Evolutionary conservation across 2,113 vertebrate genomes (phyloP), one percentile per base, ranked within the genome.

Genomic region (Australoheros scitulus): DNA sequence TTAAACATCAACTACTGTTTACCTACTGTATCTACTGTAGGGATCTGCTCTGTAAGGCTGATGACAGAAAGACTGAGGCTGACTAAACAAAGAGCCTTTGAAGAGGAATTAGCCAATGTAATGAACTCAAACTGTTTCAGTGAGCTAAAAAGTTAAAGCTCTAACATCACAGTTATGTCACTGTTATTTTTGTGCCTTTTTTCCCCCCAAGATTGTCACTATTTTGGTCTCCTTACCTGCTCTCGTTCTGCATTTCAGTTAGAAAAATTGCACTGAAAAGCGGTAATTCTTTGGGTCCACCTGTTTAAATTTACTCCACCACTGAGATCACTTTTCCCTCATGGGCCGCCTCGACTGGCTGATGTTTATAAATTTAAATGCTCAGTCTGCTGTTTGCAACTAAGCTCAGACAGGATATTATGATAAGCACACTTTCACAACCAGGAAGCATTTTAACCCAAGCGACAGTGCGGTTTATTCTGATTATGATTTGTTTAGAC

Each of bases 381-480:
- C 83, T 61, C 81, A 85, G 82, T 84, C 82, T 77, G 50, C 68
- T 85, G 52, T 88, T 89, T 90, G 80, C 1, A 17, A 79, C 56
- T 59, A 80, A 83, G 61, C 72, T 59, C 80, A 83, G 86, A 88
- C 91, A 84, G 92, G 93, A 91, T 91, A 83, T 92, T 91, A 88
- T 86, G 85, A 92, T 76, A 85, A 65, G 60, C 83, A 72, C 76
- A 77, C 68, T 91, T 84, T 93, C 10, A 63, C 82, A 92, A 93
- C 92, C 92, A 92, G 94, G 92, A 93, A 92, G 74, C 81, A 79
- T 91, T 93, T 87, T 92, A 90, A 86, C 60, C 60, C 74, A 78
- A 91, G 86, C 68, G n/a, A 74, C 56, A 34, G 58, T 41, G 10
- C 32, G 61, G 84, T 90, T 92, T 92, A 82, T 93, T 92, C 91